Evolutionary conservation across 2,888 invertebrate genomes (phyloP), one percentile per base, ranked within the genome.

Genomic region (Euzetes globulus): DNA sequence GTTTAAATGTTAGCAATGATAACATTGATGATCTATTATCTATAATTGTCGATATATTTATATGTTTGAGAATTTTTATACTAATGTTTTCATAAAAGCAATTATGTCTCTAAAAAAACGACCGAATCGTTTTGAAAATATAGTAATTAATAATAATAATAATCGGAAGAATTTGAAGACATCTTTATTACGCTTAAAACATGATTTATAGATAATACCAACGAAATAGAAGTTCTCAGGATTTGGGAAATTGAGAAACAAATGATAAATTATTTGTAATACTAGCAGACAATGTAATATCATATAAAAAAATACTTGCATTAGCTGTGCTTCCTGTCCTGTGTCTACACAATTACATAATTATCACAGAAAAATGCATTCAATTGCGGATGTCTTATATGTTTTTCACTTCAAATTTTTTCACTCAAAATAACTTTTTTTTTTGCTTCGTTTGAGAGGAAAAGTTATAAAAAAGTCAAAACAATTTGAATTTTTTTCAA

Each of bases 251-350:
- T 15, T 0, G 22, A 63, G 29, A n/a, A 68, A 68, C 41, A 37
- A 68, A 68, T 68, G 68, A 68, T 68, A 41, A 68, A 68, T 68
- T 68, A 68, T 68, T 68, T 41, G 22, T 45, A 41, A 68, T 68
- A 68, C 41, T 37, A 22, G 22, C 37, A 41, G 9, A 68, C 41
- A 68, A 68, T 68, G 22, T 6, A 9, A 68, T 68, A 19, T 22
- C 29, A 27, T 33, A 60, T 33, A 60, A 27, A 29, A 55, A 33
- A 60, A 15, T 33, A 60, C 6, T 60, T 29, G 37, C 22, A 37
- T 68, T 68, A 41, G 41, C 68, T 68, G 68, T 68, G 33, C n/a
- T 68, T 68, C 68, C 68, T 68, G 41, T 41, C 41, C 41, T 41
- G 45, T 41, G 33, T 33, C 68, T 41, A 68, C 41, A 68, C 41